Conservation (phyloP, 2,888 invertebrate species). For the Marronus borbonicus region DNA sequence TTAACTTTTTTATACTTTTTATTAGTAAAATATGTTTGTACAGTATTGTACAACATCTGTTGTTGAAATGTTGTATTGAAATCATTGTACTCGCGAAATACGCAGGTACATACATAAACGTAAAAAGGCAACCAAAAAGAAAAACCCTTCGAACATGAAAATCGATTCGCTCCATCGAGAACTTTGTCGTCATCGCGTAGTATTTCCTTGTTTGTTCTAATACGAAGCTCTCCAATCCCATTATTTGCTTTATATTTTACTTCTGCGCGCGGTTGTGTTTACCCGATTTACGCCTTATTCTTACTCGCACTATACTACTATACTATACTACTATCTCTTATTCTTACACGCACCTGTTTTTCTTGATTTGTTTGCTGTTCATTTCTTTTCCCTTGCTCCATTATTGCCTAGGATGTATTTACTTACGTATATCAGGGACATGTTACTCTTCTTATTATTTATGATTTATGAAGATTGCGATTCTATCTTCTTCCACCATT, state of each 20-base stretch:
- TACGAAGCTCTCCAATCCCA: conserved; percentile 14
- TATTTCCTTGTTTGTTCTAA: conserved; percentile 24
- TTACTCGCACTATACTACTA: conserved; percentile 29
- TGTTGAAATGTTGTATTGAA: too few relatives aligned
- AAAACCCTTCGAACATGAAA: too few relatives aligned
- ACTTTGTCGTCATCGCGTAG: neutral
- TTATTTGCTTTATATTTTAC: conserved; percentile 24
- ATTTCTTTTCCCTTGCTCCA: neutral
- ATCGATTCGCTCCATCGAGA: too few relatives aligned
- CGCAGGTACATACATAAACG: too few relatives aligned
- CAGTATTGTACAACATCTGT: too few relatives aligned
- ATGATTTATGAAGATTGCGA: neutral
- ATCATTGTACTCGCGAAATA: too few relatives aligned
- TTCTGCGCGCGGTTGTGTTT: neutral
- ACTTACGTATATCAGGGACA: neutral
- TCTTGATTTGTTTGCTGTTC: conserved; percentile 6
- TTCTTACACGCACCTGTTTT: conserved; percentile 27
- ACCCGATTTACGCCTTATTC: neutral
- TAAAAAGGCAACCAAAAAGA: too few relatives aligned
- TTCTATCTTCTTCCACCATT: too few relatives aligned
- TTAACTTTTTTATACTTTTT: too few relatives aligned
- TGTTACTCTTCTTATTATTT: neutral
- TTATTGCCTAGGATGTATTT: neutral
- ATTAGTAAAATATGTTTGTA: too few relatives aligned
- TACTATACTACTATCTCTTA: too few relatives aligned